These are phyloP conservation scores for Salvelinus alpinus DNA, from an alignment of 2,113 vertebrate species.

Conservation along the genomic window DNA sequence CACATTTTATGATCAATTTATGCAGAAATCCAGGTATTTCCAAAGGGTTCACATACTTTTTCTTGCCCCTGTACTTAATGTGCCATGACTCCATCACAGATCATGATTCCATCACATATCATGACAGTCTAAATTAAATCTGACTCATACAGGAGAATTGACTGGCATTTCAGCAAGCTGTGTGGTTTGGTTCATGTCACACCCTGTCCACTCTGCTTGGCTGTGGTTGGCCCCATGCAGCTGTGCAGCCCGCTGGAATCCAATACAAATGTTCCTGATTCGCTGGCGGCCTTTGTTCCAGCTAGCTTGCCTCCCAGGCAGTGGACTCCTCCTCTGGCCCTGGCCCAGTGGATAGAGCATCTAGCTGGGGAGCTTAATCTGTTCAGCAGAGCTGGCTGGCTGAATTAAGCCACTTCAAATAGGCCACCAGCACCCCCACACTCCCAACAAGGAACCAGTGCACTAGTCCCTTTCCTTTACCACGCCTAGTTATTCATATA, in stretches of 20 bases:
- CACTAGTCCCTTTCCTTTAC: neutral
- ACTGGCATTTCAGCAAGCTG: slow-evolving; percentile 16
- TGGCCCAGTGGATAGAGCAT: neutral
- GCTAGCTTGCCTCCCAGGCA: neutral
- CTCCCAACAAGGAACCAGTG: neutral
- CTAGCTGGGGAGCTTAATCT: neutral
- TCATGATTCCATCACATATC: slow-evolving; percentile 31
- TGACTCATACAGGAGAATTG: slow-evolving; percentile 1
- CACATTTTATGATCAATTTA: too few relatives aligned
- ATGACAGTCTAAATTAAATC: slow-evolving; percentile 19
- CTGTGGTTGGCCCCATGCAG: slow-evolving; percentile 16
- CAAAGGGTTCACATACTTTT: too few relatives aligned
- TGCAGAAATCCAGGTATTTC: too few relatives aligned
- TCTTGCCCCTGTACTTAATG: neutral
- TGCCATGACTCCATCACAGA: slow-evolving; percentile 22
- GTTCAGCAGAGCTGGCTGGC: slow-evolving; percentile 15
- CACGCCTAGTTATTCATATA: neutral
- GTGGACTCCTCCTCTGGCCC: neutral
- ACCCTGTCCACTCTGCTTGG: slow-evolving; percentile 13
- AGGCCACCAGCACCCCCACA: neutral
- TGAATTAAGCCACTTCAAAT: slow-evolving; percentile 17
- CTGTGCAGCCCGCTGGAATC: slow-evolving; percentile 23
- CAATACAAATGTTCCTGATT: slow-evolving; percentile 25
- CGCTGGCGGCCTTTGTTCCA: slow-evolving; percentile 19
- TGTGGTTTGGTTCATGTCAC: slow-evolving; percentile 20